Percentiles rank a stretch among this genome's conserved stretches.
Conservation (phyloP, 1,140 invertebrate species). For the Argopecten irradians region DNA sequence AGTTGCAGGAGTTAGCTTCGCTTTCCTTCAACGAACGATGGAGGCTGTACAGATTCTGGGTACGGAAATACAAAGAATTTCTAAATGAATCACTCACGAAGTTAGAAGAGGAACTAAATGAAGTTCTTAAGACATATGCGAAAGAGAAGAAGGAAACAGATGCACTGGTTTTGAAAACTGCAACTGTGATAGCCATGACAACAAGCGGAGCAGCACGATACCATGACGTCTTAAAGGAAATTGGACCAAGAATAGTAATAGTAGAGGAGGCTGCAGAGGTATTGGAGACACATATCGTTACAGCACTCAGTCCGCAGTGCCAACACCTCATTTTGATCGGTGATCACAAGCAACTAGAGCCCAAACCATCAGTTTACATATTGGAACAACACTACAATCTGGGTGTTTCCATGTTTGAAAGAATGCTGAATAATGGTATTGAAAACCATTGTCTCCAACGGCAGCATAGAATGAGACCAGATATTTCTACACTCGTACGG, state of each 20-base stretch:
- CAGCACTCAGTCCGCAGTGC: conserved; percentile 81
- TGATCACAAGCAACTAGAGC: conserved; percentile 81
- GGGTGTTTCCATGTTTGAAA: conserved; percentile 76
- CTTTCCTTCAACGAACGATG: conserved; percentile 65
- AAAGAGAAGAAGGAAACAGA: conserved; percentile 61
- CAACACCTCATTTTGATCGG: conserved; percentile 91
- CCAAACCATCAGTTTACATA: conserved; percentile 73
- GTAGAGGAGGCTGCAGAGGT: conserved; percentile 76
- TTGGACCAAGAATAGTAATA: conserved; percentile 70
- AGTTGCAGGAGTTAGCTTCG: neutral
- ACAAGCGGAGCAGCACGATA: conserved; percentile 73
- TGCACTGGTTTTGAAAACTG: conserved; percentile 64
- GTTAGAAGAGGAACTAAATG: conserved; percentile 43
- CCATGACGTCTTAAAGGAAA: conserved; percentile 57
- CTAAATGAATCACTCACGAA: conserved; percentile 43
- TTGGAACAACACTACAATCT: conserved; percentile 75
- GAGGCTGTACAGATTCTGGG: conserved; percentile 73
- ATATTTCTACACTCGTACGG: conserved; percentile 75
- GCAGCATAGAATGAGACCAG: conserved; percentile 68
- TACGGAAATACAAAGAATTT: conserved; percentile 48
- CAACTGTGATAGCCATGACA: conserved; percentile 74
- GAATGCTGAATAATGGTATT: conserved; percentile 72
- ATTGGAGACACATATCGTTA: conserved; percentile 72
- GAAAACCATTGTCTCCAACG: conserved; percentile 67
- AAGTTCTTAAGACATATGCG: conserved; percentile 45